These are phyloP conservation scores for Unio pictorum DNA, from an alignment of 2,888 invertebrate genomes.

Conservation along the genomic window DNA sequence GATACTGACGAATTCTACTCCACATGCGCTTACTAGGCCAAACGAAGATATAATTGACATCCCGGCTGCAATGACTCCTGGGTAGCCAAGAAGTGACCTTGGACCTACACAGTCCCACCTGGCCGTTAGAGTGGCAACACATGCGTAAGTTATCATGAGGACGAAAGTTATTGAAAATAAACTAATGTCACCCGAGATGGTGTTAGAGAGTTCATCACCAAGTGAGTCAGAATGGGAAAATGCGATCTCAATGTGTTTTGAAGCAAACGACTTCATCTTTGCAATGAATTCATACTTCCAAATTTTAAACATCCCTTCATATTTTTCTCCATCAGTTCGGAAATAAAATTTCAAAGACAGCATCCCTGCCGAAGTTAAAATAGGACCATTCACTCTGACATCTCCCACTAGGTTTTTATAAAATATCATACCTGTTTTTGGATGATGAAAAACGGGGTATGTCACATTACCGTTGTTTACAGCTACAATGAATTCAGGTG, in stretches of 20 bases:
- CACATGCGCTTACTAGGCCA: slow-evolving; percentile 43
- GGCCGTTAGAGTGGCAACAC: slow-evolving; percentile 24
- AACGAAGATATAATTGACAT: slow-evolving; percentile 51
- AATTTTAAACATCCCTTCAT: neutral
- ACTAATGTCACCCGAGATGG: slow-evolving; percentile 25
- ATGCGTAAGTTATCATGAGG: slow-evolving; percentile 37
- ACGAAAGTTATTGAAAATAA: slow-evolving; percentile 34
- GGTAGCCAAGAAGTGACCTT: slow-evolving; percentile 30
- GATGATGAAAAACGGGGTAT: slow-evolving; percentile 6
- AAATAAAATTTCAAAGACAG: neutral
- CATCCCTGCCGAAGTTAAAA: neutral
- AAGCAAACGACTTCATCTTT: neutral
- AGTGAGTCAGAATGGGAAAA: slow-evolving; percentile 25
- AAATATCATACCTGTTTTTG: neutral
- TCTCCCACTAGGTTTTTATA: slow-evolving; percentile 13
- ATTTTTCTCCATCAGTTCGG: slow-evolving; percentile 6
- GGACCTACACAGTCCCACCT: slow-evolving; percentile 31
- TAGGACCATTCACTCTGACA: neutral
- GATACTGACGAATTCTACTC: slow-evolving; percentile 49
- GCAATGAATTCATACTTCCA: slow-evolving; percentile 1
- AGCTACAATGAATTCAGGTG: slow-evolving; percentile 1
- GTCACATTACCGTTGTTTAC: slow-evolving; percentile 2
- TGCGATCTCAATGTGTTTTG: slow-evolving; percentile 14
- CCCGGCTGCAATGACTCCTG: slow-evolving; percentile 44
- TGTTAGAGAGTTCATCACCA: slow-evolving; percentile 30